phyloP scores from a whole-genome alignment of 1,140 invertebrate genomes.

The Drosophila varians region DNA sequence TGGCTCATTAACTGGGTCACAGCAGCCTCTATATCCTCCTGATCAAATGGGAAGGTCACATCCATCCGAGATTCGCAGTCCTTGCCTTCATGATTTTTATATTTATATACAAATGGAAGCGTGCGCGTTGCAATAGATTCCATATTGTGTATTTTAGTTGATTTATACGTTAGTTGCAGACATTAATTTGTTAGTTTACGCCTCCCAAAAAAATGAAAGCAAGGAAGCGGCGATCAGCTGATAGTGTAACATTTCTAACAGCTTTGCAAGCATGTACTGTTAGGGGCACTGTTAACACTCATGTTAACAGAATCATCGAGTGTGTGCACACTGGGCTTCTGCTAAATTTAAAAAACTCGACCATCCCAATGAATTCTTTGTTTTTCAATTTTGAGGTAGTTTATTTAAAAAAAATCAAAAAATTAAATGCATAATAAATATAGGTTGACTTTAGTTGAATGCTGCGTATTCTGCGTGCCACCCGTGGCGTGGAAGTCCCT shows the following conservation, averaged over 20 bases:
- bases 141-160: constrained; percentile 3
- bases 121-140: constrained; percentile 33
- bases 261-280: no score
- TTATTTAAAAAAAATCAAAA: neutral
- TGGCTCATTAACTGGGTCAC: constrained; percentile 82
- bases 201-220: constrained; percentile 20
- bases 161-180: constrained; percentile 20
- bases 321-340: neutral
- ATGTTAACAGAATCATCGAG: neutral
- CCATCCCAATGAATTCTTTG: neutral
- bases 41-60: constrained; percentile 79
- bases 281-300: neutral
- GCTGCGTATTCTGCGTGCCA: no score
- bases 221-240: neutral
- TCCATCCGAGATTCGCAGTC: constrained; percentile 43
- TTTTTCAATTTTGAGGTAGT: neutral
- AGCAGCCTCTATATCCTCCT: constrained; percentile 80
- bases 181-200: constrained; percentile 27
- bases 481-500: constrained; percentile 28
- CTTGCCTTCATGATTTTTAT: constrained; percentile 63
- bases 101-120: constrained; percentile 64
- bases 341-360: neutral
- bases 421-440: no score
- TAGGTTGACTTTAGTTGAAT: no score
- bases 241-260: neutral